These are phyloP conservation scores for Drosophila jambulina DNA, from an alignment of 1,140 invertebrate genomes.

Conservation along the genomic window DNA sequence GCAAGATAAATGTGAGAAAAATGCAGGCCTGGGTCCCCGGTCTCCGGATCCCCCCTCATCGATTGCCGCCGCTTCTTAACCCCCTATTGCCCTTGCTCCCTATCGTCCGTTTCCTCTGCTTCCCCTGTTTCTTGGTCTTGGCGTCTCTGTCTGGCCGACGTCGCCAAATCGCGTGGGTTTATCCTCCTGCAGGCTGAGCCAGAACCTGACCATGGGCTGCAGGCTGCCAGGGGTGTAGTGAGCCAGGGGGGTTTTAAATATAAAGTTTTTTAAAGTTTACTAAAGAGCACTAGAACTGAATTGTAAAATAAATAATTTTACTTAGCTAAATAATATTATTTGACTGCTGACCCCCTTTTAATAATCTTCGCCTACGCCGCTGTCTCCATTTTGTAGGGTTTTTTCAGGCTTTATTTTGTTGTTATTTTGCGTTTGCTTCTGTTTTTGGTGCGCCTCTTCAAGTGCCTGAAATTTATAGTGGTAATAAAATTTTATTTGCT, in stretches of 20 bases:
- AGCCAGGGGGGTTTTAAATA: not conserved
- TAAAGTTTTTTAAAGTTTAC: not conserved
- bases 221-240: conserved; percentile 10
- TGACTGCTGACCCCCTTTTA: not conserved
- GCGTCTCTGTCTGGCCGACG: conserved; percentile 50
- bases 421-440: conserved; percentile 48
- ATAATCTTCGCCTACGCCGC: conserved; percentile 29
- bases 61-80: conserved; percentile 15
- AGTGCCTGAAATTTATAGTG: conserved; percentile 83
- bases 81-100: conserved; percentile 10
- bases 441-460: conserved; percentile 59
- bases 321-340: not conserved
- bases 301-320: no score
- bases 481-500: conserved; percentile 84
- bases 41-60: not conserved
- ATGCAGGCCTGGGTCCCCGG: conserved; percentile 55
- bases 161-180: conserved; percentile 79
- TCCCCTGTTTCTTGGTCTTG: conserved; percentile 64
- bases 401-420: conserved; percentile 20
- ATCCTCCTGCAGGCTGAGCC: conserved; percentile 57
- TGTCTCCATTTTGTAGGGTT: conserved; percentile 21
- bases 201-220: conserved; percentile 36
- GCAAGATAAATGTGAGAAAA: conserved; percentile 83
- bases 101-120: conserved; percentile 41
- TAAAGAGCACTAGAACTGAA: not conserved